Percentiles rank a stretch among this genome's conserved stretches.
These are phyloP conservation scores for Cheirogaleus medius DNA, from an alignment of 2,113 vertebrate genomes.

Conservation along the genomic window DNA sequence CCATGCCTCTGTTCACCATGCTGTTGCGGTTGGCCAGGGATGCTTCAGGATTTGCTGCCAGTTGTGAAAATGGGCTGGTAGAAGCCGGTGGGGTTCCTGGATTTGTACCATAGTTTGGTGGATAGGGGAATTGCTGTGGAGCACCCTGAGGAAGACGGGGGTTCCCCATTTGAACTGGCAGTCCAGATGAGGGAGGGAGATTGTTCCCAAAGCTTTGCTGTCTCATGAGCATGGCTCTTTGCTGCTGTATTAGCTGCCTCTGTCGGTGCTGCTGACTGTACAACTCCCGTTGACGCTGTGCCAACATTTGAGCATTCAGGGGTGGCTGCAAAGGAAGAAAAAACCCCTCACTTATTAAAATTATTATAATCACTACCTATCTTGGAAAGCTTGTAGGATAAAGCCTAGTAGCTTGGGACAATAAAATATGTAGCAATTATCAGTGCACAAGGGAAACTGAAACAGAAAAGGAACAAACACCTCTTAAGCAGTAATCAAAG, in stretches of 20 bases:
- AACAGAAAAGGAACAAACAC: conserved; percentile 40
- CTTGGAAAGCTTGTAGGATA: not conserved
- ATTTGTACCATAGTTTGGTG: conserved; percentile 88
- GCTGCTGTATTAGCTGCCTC: conserved; percentile 95
- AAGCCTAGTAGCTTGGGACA: not conserved
- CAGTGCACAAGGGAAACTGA: not conserved
- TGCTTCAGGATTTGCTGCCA: conserved; percentile 88
- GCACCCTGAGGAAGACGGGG: conserved; percentile 86
- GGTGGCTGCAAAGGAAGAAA: conserved; percentile 86
- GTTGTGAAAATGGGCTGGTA: conserved; percentile 90
- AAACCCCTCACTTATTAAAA: not conserved
- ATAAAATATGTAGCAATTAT: not conserved
- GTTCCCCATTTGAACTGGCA: conserved; percentile 85
- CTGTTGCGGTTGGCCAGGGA: conserved; percentile 85
- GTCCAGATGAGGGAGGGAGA: conserved; percentile 82
- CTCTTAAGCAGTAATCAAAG: not conserved
- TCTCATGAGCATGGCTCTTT: conserved; percentile 94
- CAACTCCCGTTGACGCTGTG: conserved; percentile 94
- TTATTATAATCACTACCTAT: not conserved
- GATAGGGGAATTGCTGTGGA: conserved; percentile 91
- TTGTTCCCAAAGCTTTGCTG: conserved; percentile 88
- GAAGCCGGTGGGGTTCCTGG: conserved; percentile 91
- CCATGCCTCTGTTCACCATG: conserved; percentile 89
- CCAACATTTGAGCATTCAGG: conserved; percentile 96
- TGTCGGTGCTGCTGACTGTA: conserved; percentile 97